These are phyloP conservation scores for Nothocercus nigrocapillus DNA, from an alignment of 2,113 vertebrate species.

Conservation along the genomic window DNA sequence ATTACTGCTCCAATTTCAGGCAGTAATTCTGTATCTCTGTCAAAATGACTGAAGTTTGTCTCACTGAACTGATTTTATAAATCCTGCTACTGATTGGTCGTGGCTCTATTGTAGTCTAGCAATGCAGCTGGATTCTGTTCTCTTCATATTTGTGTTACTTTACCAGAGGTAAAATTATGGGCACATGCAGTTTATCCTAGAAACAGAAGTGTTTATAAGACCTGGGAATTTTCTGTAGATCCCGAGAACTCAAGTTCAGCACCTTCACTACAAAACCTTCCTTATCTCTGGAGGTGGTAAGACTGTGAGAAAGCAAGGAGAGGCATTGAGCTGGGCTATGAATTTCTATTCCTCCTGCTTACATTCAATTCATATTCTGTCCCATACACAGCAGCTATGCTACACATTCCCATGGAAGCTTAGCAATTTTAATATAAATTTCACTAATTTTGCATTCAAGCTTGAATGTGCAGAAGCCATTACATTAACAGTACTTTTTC, in stretches of 20 bases:
- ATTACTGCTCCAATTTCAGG: background rate
- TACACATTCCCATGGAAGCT: background rate
- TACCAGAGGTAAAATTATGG: background rate
- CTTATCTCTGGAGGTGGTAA: background rate
- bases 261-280: background rate
- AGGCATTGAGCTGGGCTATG: background rate
- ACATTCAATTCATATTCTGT: background rate
- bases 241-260: background rate
- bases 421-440: background rate
- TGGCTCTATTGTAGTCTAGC: background rate
- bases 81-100: background rate
- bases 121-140: background rate
- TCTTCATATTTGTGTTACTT: background rate
- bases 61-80: background rate
- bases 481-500: background rate
- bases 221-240: background rate
- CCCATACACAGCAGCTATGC: background rate
- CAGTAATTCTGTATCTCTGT: background rate
- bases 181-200: background rate
- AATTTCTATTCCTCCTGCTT: background rate
- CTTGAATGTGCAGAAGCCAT: background rate
- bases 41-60: background rate
- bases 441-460: background rate
- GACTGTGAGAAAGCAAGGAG: background rate
- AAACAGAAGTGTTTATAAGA: fast-evolving